A percentile compares a stretch with the other conserved stretches of the same genome.
These are phyloP conservation scores for Glaucopsyche alexis DNA, from an alignment of 2,888 invertebrate species.

Conservation along the genomic window DNA sequence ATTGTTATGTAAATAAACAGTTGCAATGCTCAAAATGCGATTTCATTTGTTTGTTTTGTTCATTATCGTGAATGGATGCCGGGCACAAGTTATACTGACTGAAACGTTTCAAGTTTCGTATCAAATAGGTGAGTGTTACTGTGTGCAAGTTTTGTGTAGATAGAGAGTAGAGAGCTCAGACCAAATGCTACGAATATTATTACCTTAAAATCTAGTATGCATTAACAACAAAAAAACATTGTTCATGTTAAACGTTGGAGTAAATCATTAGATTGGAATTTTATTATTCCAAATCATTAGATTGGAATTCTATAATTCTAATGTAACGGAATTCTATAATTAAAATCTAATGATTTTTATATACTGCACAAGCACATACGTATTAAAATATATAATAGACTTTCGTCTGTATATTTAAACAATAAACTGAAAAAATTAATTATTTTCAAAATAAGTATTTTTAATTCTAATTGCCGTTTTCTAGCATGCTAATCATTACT, in stretches of 20 bases:
- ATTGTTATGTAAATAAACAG: conserved; percentile 3
- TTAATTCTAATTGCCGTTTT: not conserved
- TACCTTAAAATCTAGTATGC: not conserved
- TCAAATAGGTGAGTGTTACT: conserved; percentile 56
- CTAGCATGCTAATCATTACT: not conserved
- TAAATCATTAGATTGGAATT: too few relatives aligned
- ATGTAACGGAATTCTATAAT: too few relatives aligned
- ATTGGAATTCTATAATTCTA: too few relatives aligned
- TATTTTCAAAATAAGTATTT: not conserved
- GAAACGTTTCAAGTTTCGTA: conserved; percentile 50
- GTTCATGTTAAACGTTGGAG: too few relatives aligned
- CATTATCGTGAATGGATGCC: conserved; percentile 44
- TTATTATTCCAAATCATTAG: too few relatives aligned
- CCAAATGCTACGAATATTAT: not conserved
- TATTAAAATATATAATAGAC: too few relatives aligned
- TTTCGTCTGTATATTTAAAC: not conserved
- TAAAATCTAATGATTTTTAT: too few relatives aligned
- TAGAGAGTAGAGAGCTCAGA: not conserved
- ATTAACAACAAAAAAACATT: too few relatives aligned
- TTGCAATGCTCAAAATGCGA: conserved; percentile 18
- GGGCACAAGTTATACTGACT: conserved; percentile 50
- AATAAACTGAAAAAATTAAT: too few relatives aligned
- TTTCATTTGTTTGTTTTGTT: conserved; percentile 33
- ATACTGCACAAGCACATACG: not conserved
- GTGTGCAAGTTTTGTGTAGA: not conserved